Evolutionary conservation across 2,797 vertebrate genomes (phyloP), one percentile per base, ranked within the genome.

Genomic region (Anguilla marmorata): DNA sequence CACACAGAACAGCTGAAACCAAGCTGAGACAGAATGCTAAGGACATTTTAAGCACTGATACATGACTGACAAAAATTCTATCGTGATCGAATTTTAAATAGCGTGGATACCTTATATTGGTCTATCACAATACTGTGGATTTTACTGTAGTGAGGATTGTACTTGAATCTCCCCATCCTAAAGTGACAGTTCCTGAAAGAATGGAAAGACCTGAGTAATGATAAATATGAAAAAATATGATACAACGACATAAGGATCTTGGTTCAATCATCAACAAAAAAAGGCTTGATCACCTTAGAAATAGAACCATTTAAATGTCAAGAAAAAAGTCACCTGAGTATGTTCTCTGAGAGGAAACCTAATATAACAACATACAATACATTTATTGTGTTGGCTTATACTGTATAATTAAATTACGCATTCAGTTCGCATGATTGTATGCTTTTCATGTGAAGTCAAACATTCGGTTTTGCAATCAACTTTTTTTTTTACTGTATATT

Each of bases 221-320:
- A 0, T 9, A 30, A 21, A 52, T 52, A 52, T 52, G 50, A 52
- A 41, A 41, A 41, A 24, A 45, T 82, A 24, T 27, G 79, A 83
- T 83, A 83, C 90, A 88, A 87, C 85, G 88, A 85, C 58, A 74
- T 14, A 21, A 89, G 89, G 8, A 33, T 74, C 9, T 12, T 1
- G 30, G 11, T 37, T 33, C 12, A 37, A 33, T 33, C 12, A 30
- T 12, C 21, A 69, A 74, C 33, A 12, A 19, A 24, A n/a, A 24
- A n/a, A n/a, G 63, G 24, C 21, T 74, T 33, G 69, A 74, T 74
- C 30, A 74, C 27, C 69, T 33, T 74, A 74, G 66, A 8, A 74
- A 33, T 74, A 14, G 2, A 74, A 74, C 30, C 2, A 74, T 74
- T 74, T 24, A 69, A n/a, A 69, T 69, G 24, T 27, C 63, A 69